Evolutionary conservation across 92 coral and sea anemone species (phyloP), one percentile per base, ranked within the genome.

Genomic region (Parazoanthus swiftii): DNA sequence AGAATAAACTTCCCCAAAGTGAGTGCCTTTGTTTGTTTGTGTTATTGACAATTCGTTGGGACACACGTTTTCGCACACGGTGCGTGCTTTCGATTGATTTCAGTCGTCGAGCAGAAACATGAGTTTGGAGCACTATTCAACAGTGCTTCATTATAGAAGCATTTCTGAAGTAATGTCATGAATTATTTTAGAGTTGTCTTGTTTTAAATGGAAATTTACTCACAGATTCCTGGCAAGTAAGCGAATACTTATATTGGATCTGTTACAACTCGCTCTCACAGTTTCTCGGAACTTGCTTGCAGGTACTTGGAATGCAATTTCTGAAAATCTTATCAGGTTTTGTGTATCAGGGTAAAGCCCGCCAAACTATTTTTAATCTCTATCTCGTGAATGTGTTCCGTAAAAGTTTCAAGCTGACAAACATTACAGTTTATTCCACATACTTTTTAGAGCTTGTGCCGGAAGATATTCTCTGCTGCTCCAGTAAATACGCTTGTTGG

Each of bases 1-100:
- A 88, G 93, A 26, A 65, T 89, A 39, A 67, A 73, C 86, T 91
- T 88, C 72, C 86, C 81, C 4, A 86, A 91, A 81, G 93, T 91
- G 72, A 35, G 84, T 71, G 9, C 36, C 25, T 63, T 63, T 18
- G 26, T 18, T 63, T 71, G 9, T n/a, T 8, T 21, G 21, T 18
- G 26, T 18, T 63, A 4, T 21, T 1, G 8, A 63, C 8, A 63
- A 18, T 9, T 63, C n/a, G 0, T 1, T 8, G 6, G 51, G 59
- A 54, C 20, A 54, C 3, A 11, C 18, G 13, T 2, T 54, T 11
- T 0, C 59, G 14, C 59, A 54, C 16, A 54, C 59, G 59, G 59
- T 8, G 58, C 2, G 0, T 51, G 18, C 3, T 48, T 14, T 13
- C 16, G 59, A 54, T 54, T 54, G 3, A 54, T 1, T 15, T 3